Percentiles rank a stretch among this genome's conserved stretches.
Evolutionary conservation across 1,140 invertebrate species (phyloP).

Genomic region (Dreissena polymorpha): DNA sequence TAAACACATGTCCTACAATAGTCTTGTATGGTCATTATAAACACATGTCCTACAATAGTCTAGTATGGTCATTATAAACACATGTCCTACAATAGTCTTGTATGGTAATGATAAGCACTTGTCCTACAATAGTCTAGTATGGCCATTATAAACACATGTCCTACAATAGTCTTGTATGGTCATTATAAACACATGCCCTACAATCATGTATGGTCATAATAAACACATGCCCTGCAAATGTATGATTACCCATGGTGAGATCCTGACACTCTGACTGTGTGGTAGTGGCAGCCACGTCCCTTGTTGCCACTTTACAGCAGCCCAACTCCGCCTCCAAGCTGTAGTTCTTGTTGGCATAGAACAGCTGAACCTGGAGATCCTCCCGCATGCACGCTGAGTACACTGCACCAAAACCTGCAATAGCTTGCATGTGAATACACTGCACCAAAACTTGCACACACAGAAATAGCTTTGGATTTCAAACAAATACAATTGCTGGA

Average conservation of each 20-base stretch:
- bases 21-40: too few species aligned
- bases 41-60: too few species aligned
- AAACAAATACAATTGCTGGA: neutral
- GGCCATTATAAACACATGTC: too few species aligned
- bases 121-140: too few species aligned
- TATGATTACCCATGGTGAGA: slow-evolving; percentile 58
- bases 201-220: too few species aligned
- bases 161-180: too few species aligned
- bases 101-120: too few species aligned
- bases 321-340: slow-evolving; percentile 59
- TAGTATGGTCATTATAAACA: too few species aligned
- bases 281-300: slow-evolving; percentile 72
- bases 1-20: too few species aligned
- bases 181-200: too few species aligned
- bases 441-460: neutral
- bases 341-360: slow-evolving; percentile 54
- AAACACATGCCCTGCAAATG: too few species aligned
- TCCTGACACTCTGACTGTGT: slow-evolving; percentile 65
- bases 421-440: neutral
- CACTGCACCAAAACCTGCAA: slow-evolving; percentile 65
- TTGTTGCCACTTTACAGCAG: slow-evolving; percentile 68
- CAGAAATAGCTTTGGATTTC: neutral
- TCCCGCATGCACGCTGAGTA: slow-evolving; percentile 70
- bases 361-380: slow-evolving; percentile 55
- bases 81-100: too few species aligned